Base-by-base conservation (phyloP, 2,888 invertebrate genomes). In the Eupithecia subfuscata region DNA sequence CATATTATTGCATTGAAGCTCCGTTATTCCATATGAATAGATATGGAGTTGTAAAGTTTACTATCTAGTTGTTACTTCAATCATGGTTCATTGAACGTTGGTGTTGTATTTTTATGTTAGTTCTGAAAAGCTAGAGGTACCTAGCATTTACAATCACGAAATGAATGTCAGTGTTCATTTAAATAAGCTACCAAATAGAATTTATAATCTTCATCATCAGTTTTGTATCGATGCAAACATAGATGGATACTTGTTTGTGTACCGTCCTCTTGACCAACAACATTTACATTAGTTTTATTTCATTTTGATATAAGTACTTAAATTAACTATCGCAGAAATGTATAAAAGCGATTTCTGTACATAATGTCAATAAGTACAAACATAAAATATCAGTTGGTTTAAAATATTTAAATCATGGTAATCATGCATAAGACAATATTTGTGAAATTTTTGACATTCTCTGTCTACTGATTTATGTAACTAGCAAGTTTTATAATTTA, bases 91-190 rank as follows among this genome's bases (percentile, higher is more conserved):
- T 86, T 86, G 84, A 85, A 75, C 78, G 67, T 88, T 88, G 86
- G 89, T 91, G 88, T 89, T 84, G 88, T 86, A 68, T 87, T 88
- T 88, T 82, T 88, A 86, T 83, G 81, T 90, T 91, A 89, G 88
- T 91, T 92, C 84, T 88, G 83, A 84, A 89, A 89, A 87, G 92
- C 91, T 92, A 92, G 91, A 87, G 87, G 87, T 88, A 86, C 87
- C 70, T 78, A 75, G 73, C 30, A 67, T 71, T 67, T 71, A 73
- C 71, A 70, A 37, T 76, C 77, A 72, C 56, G 68, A 56, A 71
- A 70, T 60, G 34, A 45, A 65, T 71, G 22, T 43, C 25, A 73
- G 52, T 52, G 71, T 75, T 78, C 43, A 74, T 75, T 73, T 78
- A 48, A 60, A 63, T 69, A 30, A 74, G 30, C 68, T 75, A 67